Evolutionary conservation across 1,140 invertebrate species (phyloP).

Genomic region (Drosophila murphyi): DNA sequence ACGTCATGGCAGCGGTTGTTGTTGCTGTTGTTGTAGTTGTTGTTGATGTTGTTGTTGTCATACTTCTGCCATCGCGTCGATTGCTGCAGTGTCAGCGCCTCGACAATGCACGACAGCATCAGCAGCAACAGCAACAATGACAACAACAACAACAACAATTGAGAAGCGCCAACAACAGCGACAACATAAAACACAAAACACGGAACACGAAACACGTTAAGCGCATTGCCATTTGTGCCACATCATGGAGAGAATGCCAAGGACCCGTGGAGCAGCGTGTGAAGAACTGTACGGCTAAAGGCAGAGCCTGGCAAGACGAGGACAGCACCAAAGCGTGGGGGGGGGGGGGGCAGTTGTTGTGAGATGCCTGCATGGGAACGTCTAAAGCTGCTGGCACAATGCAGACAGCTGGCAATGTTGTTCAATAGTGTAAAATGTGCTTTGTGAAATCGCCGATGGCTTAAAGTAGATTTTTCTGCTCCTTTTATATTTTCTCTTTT

Average conservation of each 20-base stretch:
- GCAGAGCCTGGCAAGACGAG: not conserved
- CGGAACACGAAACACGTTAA: slow-evolving; percentile 71
- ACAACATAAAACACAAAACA: slow-evolving; percentile 49
- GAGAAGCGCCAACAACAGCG: slow-evolving; percentile 43
- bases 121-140: slow-evolving; percentile 16
- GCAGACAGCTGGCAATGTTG: slow-evolving; percentile 69
- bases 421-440: slow-evolving; percentile 59
- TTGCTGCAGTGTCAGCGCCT: slow-evolving; percentile 65
- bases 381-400: slow-evolving; percentile 59
- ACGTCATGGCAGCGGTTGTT: slow-evolving; percentile 17
- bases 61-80: slow-evolving; percentile 39
- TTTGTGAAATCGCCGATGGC: slow-evolving; percentile 45
- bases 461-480: slow-evolving; percentile 34
- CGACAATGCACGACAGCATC: slow-evolving; percentile 51
- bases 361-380: slow-evolving; percentile 53
- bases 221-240: slow-evolving; percentile 80
- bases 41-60: slow-evolving; percentile 2
- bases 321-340: not conserved
- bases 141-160: slow-evolving; percentile 39
- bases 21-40: slow-evolving; percentile 1
- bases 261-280: slow-evolving; percentile 42
- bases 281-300: slow-evolving; percentile 28
- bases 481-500: not conserved
- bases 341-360: not conserved
- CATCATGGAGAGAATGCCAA: slow-evolving; percentile 65